phyloP scores from a whole-genome alignment of 2,888 invertebrate species.

The Marasmarcha lunaedactyla region DNA sequence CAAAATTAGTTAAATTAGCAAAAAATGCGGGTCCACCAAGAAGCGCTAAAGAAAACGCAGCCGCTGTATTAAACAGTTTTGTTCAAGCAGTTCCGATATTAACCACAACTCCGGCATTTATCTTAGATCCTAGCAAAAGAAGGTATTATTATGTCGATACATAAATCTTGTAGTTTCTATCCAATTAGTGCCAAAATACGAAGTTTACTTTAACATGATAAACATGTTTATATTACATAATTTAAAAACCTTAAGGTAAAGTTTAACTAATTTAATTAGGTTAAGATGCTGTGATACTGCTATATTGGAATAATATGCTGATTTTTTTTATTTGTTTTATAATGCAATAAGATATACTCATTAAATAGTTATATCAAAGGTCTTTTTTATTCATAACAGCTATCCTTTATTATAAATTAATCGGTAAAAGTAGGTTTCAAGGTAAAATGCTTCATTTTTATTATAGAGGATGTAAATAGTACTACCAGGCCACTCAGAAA shows the following conservation, averaged over 20 bases:
- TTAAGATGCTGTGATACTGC: too few relatives aligned
- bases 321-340: too few relatives aligned
- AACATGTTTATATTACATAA: slow-evolving; percentile 20
- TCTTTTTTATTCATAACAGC: too few relatives aligned
- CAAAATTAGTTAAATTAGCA: slow-evolving; percentile 28
- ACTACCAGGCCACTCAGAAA: too few relatives aligned
- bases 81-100: slow-evolving; percentile 46
- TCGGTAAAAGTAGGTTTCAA: too few relatives aligned
- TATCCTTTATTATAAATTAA: too few relatives aligned
- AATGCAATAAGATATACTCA: too few relatives aligned
- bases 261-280: too few relatives aligned
- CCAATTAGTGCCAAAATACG: slow-evolving; percentile 9
- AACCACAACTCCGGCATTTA: slow-evolving; percentile 47
- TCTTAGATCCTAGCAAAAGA: slow-evolving; percentile 61
- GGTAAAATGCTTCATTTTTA: too few relatives aligned
- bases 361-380: too few relatives aligned
- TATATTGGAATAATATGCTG: too few relatives aligned
- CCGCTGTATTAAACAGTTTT: slow-evolving; percentile 44
- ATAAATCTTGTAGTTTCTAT: slow-evolving; percentile 6
- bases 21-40: slow-evolving; percentile 17
- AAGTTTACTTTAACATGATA: slow-evolving; percentile 14
- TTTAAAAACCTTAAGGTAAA: not conserved
- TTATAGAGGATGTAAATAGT: too few relatives aligned
- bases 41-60: slow-evolving; percentile 30
- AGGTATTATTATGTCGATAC: slow-evolving; percentile 61